Conservation (phyloP, 2,888 invertebrate species). For the Dicroscelio sp. region DNA sequence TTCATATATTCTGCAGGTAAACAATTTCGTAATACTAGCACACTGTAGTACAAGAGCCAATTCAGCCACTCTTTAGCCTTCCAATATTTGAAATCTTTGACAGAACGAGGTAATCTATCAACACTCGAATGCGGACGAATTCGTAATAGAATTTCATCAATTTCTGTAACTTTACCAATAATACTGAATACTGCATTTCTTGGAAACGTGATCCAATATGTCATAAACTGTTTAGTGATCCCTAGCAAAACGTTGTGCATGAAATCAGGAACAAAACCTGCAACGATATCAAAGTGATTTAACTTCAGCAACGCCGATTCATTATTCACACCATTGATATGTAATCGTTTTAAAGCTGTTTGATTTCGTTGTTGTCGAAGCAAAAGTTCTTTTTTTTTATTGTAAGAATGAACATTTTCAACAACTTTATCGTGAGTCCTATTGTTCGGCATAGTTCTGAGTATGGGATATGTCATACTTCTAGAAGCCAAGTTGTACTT, state of each 20-base stretch:
- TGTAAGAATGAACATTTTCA: background rate
- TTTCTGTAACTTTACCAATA: constrained; percentile 2
- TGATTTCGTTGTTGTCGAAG: background rate
- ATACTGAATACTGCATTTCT: constrained; percentile 4
- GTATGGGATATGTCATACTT: constrained; percentile 13
- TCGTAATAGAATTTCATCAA: constrained; percentile 23
- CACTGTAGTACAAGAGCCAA: constrained; percentile 59
- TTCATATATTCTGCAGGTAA: too few relatives aligned
- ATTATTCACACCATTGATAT: constrained; percentile 47
- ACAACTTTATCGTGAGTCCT: background rate
- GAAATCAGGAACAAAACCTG: constrained; percentile 65
- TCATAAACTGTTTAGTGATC: constrained; percentile 49
- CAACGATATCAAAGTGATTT: constrained; percentile 60
- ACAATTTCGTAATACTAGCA: too few relatives aligned
- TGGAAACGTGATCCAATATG: constrained; percentile 49
- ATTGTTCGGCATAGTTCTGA: background rate
- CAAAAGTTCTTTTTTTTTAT: background rate
- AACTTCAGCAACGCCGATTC: constrained; percentile 48
- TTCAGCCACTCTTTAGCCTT: constrained; percentile 58
- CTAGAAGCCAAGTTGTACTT: constrained; percentile 3
- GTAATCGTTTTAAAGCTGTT: background rate
- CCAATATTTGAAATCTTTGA: constrained; percentile 27
- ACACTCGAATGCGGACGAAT: constrained; percentile 46
- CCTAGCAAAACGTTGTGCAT: constrained; percentile 71
- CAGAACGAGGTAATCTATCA: constrained; percentile 48